Evolutionary conservation across 2,113 vertebrate genomes (phyloP), one percentile per base, ranked within the genome.

Genomic region (Crotalus viridis): DNA sequence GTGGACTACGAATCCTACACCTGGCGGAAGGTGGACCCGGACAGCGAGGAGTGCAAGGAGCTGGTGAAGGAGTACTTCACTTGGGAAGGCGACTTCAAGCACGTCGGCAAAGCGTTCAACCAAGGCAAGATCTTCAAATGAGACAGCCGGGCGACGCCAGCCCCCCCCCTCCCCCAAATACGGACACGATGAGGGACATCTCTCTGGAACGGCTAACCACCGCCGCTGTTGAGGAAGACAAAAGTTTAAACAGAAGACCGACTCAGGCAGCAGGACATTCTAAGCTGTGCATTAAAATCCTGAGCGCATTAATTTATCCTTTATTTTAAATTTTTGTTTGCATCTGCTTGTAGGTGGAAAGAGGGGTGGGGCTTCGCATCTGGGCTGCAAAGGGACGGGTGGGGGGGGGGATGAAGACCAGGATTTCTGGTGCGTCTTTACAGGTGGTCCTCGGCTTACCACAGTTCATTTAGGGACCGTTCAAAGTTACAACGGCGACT

Each of bases 101-200:
- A 99, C 4, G 97, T 98, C 87, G 99, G 98, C 91, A 99, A 98
- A 96, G 10, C 97, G 89, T 96, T 99, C 97, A 98, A 98, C 97
- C 98, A 98, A 97, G 98, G 98, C 97, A 99, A 99, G 97, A 94
- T 99, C 97, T 99, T 99, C 98, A 99, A 99, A 96, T 99, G 97
- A 99, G 94, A 93, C 8, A 2, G 46, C 61, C 39, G 69, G n/a
- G 39, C 1, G 52, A n/a, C 0, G 22, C 39, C 19, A 0, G 88
- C 93, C 48, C 87, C 56, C 10, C 48, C 95, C 56, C 54, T 61
- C 46, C 57, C 51, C 61, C 13, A 43, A 28, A 94, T 89, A 94
- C 10, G 91, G 91, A 87, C 85, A 85, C 39, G 3, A 39, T 0
- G 59, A 74, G 43, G 85, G 88, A 52, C n/a, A 10, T 3, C 1